Conservation (phyloP, 2,797 vertebrate genomes). For the Brachyrhaphis roseni region DNA sequence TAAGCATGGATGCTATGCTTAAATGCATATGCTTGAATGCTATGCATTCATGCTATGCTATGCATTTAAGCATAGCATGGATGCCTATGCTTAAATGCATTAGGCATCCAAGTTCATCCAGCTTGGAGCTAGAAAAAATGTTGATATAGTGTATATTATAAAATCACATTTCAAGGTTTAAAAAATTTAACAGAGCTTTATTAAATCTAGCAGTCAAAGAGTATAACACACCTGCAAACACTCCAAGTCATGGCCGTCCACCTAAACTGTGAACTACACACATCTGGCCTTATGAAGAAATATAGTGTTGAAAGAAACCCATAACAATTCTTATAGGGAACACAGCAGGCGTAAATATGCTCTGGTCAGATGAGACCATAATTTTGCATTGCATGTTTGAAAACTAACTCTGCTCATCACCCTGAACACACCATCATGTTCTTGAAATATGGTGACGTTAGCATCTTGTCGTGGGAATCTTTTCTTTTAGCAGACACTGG, state of each 20-base stretch:
- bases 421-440: background rate
- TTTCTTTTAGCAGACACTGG: background rate
- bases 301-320: background rate
- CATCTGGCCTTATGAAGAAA: background rate
- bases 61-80: no score
- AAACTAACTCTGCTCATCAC: background rate
- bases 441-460: background rate
- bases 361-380: background rate
- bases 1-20: no score
- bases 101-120: no score
- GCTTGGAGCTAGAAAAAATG: no score
- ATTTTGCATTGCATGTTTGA: background rate
- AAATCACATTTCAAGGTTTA: background rate
- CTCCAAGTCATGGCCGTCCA: background rate
- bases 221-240: background rate
- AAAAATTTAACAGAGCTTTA: background rate
- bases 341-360: background rate
- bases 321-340: background rate
- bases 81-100: no score
- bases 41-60: no score
- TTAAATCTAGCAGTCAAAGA: background rate
- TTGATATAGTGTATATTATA: background rate
- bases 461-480: background rate
- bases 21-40: no score
- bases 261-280: background rate